phyloP scores from a whole-genome alignment of 1,140 invertebrate species.

The Condylostylus longicornis region DNA sequence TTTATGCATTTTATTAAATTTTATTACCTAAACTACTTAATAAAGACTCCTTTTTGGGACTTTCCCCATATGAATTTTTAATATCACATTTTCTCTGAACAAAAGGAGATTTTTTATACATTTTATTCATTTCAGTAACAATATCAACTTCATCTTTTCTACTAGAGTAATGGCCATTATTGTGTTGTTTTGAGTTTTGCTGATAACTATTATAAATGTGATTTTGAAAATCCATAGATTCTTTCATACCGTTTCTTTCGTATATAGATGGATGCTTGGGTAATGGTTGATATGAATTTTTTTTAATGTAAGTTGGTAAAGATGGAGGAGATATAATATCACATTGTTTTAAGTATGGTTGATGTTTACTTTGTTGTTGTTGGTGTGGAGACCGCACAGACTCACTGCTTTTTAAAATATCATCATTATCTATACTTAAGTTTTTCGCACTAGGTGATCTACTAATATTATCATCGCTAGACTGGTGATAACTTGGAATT shows the following conservation, averaged over 20 bases:
- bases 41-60: constrained; percentile 28
- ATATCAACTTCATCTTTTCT: constrained; percentile 3
- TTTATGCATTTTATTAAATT: no score
- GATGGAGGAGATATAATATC: no score
- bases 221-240: not conserved
- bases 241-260: constrained; percentile 1
- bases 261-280: not conserved
- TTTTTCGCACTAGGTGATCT: no score
- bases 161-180: not conserved
- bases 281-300: not conserved
- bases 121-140: constrained; percentile 14
- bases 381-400: constrained; percentile 1
- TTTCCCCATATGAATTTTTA: constrained; percentile 20
- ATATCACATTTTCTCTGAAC: constrained; percentile 21
- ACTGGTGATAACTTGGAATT: constrained; percentile 5
- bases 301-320: constrained; percentile 1
- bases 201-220: not conserved
- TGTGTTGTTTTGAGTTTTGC: not conserved
- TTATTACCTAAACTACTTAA: constrained; percentile 24
- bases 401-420: no score
- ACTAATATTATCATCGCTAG: no score
- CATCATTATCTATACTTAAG: no score
- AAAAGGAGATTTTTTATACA: constrained; percentile 28
- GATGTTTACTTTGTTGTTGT: constrained; percentile 12
- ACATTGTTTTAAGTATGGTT: constrained; percentile 4